Conservation (phyloP, 2,113 vertebrate species). For the Labeo catla region DNA sequence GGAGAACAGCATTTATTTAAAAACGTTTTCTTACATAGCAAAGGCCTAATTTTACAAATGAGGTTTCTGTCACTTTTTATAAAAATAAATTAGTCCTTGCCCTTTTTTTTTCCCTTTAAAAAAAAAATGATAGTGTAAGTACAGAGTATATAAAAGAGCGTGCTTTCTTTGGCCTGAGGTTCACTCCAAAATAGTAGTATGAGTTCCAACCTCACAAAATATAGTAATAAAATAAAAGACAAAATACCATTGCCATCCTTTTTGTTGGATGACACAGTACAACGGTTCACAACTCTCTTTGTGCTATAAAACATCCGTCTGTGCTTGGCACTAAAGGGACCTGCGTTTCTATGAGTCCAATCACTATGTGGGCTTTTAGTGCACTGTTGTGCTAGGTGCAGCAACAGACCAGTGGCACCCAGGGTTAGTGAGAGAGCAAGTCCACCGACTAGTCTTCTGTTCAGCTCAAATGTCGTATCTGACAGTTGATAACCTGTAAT, state of each 20-base stretch:
- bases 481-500: slow-evolving; percentile 39
- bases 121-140: background rate
- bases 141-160: background rate
- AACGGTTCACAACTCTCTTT: background rate
- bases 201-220: slow-evolving; percentile 22
- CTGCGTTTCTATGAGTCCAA: background rate
- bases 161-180: background rate
- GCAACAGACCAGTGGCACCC: background rate
- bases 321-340: slow-evolving; percentile 20
- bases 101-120: no score
- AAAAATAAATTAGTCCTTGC: no score
- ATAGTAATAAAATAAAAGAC: slow-evolving; percentile 6
- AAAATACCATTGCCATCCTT: background rate
- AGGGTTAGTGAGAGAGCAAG: slow-evolving; percentile 16
- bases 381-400: background rate
- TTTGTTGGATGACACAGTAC: background rate
- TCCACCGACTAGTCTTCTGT: slow-evolving; percentile 12
- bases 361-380: background rate
- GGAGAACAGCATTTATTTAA: no score
- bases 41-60: no score
- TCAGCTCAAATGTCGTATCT: slow-evolving; percentile 46
- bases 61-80: no score
- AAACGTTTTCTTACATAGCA: no score
- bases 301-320: slow-evolving; percentile 22
- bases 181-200: background rate